Conservation (phyloP, 2,797 vertebrate species). For the Bucorvus abyssinicus region DNA sequence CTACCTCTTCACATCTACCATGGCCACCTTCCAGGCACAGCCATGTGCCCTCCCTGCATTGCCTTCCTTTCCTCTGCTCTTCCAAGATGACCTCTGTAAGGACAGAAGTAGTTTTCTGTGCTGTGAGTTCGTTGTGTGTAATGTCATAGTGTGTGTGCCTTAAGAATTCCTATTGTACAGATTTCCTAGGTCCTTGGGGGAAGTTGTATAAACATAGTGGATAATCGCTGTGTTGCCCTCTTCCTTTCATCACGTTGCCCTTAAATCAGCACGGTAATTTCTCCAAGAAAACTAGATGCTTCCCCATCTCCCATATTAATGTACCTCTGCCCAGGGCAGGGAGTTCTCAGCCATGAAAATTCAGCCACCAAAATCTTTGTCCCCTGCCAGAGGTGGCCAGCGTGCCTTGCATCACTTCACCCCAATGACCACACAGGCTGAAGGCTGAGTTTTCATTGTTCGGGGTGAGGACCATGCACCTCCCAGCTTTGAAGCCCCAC, state of each 20-base stretch:
- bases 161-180: background rate
- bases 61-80: background rate
- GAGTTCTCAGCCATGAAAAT: background rate
- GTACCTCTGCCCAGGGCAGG: background rate
- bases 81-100: background rate
- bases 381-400: background rate
- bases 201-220: background rate
- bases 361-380: background rate
- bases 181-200: background rate
- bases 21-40: background rate
- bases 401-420: rapidly evolving
- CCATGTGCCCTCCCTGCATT: rapidly evolving
- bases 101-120: background rate
- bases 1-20: background rate
- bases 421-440: background rate
- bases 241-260: rapidly evolving
- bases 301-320: background rate
- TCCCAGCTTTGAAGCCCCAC: background rate
- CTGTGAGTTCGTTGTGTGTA: background rate
- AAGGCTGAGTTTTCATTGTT: background rate
- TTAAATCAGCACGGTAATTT: background rate
- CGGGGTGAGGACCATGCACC: rapidly evolving
- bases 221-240: background rate
- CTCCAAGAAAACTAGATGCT: background rate
- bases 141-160: background rate